phyloP scores from a whole-genome alignment of 2,797 vertebrate genomes.

The Sebastes minor region DNA sequence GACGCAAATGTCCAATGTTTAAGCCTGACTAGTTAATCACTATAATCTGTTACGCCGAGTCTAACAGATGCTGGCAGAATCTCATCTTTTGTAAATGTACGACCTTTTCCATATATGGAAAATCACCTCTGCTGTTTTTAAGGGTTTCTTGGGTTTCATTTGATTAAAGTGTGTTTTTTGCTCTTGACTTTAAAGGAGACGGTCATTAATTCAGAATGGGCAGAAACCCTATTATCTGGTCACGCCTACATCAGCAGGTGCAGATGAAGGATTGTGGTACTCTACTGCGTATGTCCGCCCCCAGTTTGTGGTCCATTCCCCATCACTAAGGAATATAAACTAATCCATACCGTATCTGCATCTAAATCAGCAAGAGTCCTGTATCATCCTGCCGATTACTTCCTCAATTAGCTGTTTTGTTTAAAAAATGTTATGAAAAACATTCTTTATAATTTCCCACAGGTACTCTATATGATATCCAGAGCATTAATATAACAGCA shows the following conservation, averaged over 20 bases:
- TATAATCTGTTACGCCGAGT: slow-evolving; percentile 30
- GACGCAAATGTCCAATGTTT: slow-evolving; percentile 1
- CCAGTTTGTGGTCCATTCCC: neutral
- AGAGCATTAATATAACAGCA: too few relatives aligned
- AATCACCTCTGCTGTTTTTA: neutral
- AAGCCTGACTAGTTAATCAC: slow-evolving; percentile 38
- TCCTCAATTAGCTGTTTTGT: neutral
- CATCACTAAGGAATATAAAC: neutral
- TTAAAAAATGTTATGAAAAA: neutral
- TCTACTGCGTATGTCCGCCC: neutral
- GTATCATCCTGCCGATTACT: neutral
- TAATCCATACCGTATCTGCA: neutral
- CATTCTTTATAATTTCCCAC: neutral
- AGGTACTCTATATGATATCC: too few relatives aligned
- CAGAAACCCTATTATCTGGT: neutral
- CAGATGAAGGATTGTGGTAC: neutral
- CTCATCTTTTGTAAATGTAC: neutral
- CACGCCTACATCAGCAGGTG: neutral
- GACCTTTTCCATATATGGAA: neutral
- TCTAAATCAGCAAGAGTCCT: neutral
- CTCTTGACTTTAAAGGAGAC: neutral
- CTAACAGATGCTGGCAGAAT: slow-evolving; percentile 10
- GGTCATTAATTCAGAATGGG: neutral
- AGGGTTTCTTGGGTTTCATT: neutral
- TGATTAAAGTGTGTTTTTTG: neutral